A percentile compares a stretch with the other conserved stretches of the same genome.
These are phyloP conservation scores for Astropecten irregularis DNA, from an alignment of 53 echinoderm and acorn worm species.

Conservation along the genomic window DNA sequence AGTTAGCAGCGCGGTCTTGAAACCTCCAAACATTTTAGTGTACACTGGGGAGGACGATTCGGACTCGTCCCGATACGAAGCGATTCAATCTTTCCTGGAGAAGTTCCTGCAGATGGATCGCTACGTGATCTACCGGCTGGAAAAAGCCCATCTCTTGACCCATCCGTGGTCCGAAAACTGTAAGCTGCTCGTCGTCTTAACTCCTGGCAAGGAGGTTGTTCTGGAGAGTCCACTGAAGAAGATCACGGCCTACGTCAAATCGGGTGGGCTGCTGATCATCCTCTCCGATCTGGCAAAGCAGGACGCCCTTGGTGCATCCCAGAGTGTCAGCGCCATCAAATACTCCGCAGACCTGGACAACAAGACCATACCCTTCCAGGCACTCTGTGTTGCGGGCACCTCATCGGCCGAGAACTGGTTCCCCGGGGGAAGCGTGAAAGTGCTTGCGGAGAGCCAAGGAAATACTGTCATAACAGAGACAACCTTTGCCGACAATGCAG, in stretches of 20 bases:
- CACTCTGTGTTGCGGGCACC: conserved; percentile 24
- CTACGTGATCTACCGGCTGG: conserved; percentile 87
- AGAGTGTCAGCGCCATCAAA: conserved; percentile 12
- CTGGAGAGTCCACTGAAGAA: conserved; percentile 44
- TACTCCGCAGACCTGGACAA: conserved; percentile 32
- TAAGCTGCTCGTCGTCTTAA: conserved; percentile 68
- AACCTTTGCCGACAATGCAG: conserved; percentile 18
- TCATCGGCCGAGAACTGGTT: not conserved
- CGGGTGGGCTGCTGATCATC: conserved; percentile 76
- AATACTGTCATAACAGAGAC: conserved; percentile 68
- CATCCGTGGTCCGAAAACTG: conserved; percentile 94
- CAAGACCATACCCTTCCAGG: conserved; percentile 36
- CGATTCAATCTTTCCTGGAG: conserved; percentile 54
- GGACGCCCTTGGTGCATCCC: not conserved
- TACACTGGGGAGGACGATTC: conserved; percentile 67
- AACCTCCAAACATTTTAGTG: conserved; percentile 89
- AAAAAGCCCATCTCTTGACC: conserved; percentile 44
- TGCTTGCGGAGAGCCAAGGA: conserved; percentile 62
- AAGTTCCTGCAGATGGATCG: conserved; percentile 74
- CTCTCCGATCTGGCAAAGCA: conserved; percentile 31
- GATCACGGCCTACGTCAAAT: conserved; percentile 63
- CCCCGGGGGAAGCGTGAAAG: conserved; percentile 7
- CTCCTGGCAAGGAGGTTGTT: conserved; percentile 25
- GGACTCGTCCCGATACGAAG: conserved; percentile 56
- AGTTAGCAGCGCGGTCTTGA: not conserved